These are phyloP conservation scores for Proales similis DNA, from an alignment of 1,140 invertebrate species.

Conservation along the genomic window DNA sequence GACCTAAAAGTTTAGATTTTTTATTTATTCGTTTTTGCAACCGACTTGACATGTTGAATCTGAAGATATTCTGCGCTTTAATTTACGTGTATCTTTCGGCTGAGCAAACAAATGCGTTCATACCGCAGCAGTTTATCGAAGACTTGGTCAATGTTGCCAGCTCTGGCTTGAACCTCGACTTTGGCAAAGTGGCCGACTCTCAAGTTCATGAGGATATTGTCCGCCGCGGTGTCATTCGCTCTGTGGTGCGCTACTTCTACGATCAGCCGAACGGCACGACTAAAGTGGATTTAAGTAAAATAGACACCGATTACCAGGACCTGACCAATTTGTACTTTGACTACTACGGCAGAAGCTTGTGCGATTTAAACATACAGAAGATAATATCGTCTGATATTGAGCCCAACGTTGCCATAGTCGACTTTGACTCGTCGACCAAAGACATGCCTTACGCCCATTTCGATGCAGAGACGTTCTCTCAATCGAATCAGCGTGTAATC, in stretches of 20 bases:
- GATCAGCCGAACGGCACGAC: neutral
- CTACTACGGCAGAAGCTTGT: conserved; percentile 1
- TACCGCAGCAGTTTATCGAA: neutral
- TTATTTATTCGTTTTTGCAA: no score
- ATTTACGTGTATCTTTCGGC: no score
- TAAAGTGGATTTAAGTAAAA: neutral
- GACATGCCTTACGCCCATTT: conserved; percentile 25
- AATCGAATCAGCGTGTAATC: conserved; percentile 12
- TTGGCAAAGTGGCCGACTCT: conserved; percentile 13
- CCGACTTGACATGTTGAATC: no score
- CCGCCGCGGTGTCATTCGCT: conserved; percentile 8
- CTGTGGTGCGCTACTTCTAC: conserved; percentile 11
- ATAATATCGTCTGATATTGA: conserved; percentile 1
- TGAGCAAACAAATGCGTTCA: no score
- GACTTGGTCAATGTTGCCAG: neutral
- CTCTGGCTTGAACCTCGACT: neutral
- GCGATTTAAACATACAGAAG: conserved; percentile 8
- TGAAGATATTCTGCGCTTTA: no score
- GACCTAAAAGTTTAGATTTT: no score
- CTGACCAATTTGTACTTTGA: conserved; percentile 11
- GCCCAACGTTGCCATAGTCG: conserved; percentile 10
- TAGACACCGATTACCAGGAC: neutral
- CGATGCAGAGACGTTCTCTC: conserved; percentile 20
- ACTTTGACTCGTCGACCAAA: conserved; percentile 17
- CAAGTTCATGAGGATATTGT: conserved; percentile 23